phyloP scores from a whole-genome alignment of 2,113 vertebrate species.

The Stictonetta naevosa region DNA sequence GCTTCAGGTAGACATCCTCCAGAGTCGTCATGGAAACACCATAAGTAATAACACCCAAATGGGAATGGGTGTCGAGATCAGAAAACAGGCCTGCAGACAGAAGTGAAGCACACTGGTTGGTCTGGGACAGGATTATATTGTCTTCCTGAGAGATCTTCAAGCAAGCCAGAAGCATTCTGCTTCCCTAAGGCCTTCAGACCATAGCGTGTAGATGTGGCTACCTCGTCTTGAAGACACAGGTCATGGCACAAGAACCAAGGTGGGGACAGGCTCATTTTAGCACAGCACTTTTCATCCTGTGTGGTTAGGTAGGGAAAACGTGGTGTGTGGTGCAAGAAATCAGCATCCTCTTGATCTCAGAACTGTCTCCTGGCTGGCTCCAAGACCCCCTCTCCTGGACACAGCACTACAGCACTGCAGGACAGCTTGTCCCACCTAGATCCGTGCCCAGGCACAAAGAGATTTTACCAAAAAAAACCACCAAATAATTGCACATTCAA shows the following conservation, averaged over 20 bases:
- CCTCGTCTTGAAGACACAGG: not conserved
- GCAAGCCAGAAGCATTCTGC: not conserved
- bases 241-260: not conserved
- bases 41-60: conserved; percentile 89
- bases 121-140: not conserved
- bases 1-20: conserved; percentile 95
- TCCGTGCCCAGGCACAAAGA: not conserved
- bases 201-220: rapidly evolving
- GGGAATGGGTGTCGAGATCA: conserved; percentile 85
- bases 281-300: not conserved
- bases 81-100: conserved; percentile 86
- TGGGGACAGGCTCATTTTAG: not conserved
- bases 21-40: conserved; percentile 97
- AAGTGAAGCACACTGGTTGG: not conserved
- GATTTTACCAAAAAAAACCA: not conserved
- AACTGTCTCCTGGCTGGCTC: not conserved
- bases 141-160: not conserved
- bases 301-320: not conserved
- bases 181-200: not conserved
- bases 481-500: no score
- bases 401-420: not conserved
- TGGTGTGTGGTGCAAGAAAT: rapidly evolving
- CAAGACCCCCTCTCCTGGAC: not conserved
- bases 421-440: not conserved
- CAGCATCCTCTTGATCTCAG: not conserved